Percentiles rank a stretch among this genome's conserved stretches.
Evolutionary conservation across 2,113 vertebrate species (phyloP).

Genomic region (Pollachius pollachius): DNA sequence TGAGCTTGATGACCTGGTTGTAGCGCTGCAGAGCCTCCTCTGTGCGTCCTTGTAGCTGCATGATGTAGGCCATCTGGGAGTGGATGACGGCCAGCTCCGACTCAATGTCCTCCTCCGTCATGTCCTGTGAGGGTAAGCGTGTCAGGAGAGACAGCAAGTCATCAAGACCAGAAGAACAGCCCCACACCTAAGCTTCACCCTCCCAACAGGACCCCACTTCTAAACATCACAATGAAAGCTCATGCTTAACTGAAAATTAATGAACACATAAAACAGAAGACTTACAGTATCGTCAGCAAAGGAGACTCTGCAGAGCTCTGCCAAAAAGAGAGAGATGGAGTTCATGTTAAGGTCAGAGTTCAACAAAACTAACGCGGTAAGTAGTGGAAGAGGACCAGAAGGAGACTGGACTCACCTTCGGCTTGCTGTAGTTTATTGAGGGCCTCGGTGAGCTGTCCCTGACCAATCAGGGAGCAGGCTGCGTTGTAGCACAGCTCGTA

Average conservation of each 20-base stretch:
- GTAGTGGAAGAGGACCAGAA: accelerated
- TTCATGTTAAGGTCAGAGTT: background rate
- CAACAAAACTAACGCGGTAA: background rate
- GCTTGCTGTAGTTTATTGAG: conserved; percentile 88
- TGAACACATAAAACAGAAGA: conserved; percentile 29
- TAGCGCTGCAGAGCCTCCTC: conserved; percentile 96
- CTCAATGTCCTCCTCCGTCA: conserved; percentile 91
- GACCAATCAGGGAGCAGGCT: conserved; percentile 89
- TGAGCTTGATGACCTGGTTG: conserved; percentile 98
- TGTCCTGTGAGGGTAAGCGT: conserved; percentile 76
- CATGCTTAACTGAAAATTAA: background rate
- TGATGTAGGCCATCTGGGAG: conserved; percentile 96
- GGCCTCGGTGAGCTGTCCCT: conserved; percentile 83
- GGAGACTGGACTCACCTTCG: conserved; percentile 78
- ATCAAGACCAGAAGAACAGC: too few species aligned
- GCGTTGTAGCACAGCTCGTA: conserved; percentile 96
- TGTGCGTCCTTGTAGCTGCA: conserved; percentile 88
- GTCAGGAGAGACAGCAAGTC: too few species aligned
- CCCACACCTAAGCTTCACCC: too few species aligned
- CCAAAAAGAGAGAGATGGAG: conserved; percentile 32
- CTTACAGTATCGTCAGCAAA: conserved; percentile 93
- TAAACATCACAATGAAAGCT: too few species aligned
- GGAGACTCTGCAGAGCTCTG: conserved; percentile 88
- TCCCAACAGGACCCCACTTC: too few species aligned
- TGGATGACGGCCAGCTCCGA: conserved; percentile 95